Evolutionary conservation across 2,888 invertebrate genomes (phyloP), one percentile per base, ranked within the genome.

Genomic region (Euzetes globulus): DNA sequence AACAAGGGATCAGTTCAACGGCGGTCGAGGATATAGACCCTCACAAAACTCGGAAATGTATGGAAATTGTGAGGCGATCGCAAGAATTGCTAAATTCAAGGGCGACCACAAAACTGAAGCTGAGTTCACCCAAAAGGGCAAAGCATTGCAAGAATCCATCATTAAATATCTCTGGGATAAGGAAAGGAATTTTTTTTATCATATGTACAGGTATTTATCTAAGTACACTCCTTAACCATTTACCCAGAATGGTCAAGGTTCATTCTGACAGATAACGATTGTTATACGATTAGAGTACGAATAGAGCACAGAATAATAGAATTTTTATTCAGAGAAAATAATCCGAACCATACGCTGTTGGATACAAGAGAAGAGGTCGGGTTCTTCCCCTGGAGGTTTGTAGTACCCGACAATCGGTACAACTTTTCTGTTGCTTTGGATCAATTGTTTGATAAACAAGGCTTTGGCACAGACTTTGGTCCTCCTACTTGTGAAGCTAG

Each of bases 361-460:
- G 63, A 63, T 63, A 63, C 63, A 2, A 29, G 63, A 63, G 63
- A 63, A 63, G 63, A 63, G 37, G 63, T 63, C 15, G 63, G 63
- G 3, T n/a, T 63, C n/a, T 63, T 37, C 19, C 63, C 63, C n/a
- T 63, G 63, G 63, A 63, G 63, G 27, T 63, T n/a, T 17, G n/a
- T n/a, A 1, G 63, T 63, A n/a, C 63, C 63, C n/a, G 63, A 63
- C n/a, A 25, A 37, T 63, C 33, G 33, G 19, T 37, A n/a, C 15
- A 63, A 63, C n/a, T 63, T 33, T 19, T 63, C 63, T 11, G 13
- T 37, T 9, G 63, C 63, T 3, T 63, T 29, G 2, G 33, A 63
- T 19, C 27, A 63, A n/a, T n/a, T 63, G n/a, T 63, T 33, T 37
- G 63, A 63, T 4, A 13, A 17, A 19, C 13, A 37, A n/a, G 63